phyloP scores from a whole-genome alignment of 2,888 invertebrate genomes.

The Spodoptera picta region DNA sequence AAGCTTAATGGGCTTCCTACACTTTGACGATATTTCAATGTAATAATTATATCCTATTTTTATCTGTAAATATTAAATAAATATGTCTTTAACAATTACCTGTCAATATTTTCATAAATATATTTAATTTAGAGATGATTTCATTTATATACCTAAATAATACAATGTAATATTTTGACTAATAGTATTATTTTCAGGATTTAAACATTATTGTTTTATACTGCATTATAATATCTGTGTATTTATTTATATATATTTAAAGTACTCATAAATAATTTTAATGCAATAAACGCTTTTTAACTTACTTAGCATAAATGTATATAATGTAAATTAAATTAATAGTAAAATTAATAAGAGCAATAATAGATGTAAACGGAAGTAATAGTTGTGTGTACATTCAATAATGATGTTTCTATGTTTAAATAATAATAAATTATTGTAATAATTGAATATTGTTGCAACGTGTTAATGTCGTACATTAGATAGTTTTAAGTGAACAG shows the following conservation, averaged over 20 bases:
- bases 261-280: slow-evolving; percentile 10
- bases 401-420: slow-evolving; percentile 60
- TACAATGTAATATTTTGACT: background rate
- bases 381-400: slow-evolving; percentile 59
- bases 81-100: too few relatives aligned
- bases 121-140: too few relatives aligned
- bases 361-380: slow-evolving; percentile 61
- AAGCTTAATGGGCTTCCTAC: slow-evolving; percentile 1
- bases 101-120: too few relatives aligned
- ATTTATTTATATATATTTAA: background rate
- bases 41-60: too few relatives aligned
- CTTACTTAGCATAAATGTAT: slow-evolving; percentile 47
- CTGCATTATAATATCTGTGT: background rate
- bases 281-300: slow-evolving; percentile 44
- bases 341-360: slow-evolving; percentile 62
- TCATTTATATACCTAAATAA: too few relatives aligned
- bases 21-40: too few relatives aligned
- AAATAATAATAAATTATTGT: slow-evolving; percentile 32
- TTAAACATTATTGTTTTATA: background rate
- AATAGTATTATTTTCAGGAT: background rate
- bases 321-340: slow-evolving; percentile 58
- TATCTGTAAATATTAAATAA: too few relatives aligned
- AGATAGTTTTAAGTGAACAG: slow-evolving; percentile 54
- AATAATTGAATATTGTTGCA: slow-evolving; percentile 62
- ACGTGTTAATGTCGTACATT: slow-evolving; percentile 62